Evolutionary conservation across 2,888 invertebrate genomes (phyloP).

Genomic region (Drosophila vallismaia): DNA sequence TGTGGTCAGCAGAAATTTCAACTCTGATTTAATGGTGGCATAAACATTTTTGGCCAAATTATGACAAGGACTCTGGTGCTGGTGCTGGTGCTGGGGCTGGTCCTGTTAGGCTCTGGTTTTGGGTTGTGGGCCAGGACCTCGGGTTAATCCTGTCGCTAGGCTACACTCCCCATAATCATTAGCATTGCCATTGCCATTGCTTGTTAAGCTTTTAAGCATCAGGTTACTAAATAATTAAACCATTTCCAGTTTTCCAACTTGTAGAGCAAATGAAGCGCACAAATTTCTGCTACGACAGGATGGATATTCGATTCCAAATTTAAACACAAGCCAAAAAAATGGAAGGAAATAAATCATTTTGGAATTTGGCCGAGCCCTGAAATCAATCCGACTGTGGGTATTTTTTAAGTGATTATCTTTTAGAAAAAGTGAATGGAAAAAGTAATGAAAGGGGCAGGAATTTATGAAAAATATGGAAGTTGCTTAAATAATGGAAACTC

Average conservation of each 20-base stretch:
- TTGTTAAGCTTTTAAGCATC: slow-evolving; percentile 65
- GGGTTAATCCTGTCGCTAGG: slow-evolving; percentile 21
- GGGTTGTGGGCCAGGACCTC: slow-evolving; percentile 2
- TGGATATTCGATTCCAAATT: slow-evolving; percentile 4
- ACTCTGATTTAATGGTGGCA: slow-evolving; percentile 68
- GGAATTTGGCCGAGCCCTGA: neutral
- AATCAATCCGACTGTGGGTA: neutral
- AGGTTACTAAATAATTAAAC: slow-evolving; percentile 72
- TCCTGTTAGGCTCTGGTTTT: too few relatives aligned
- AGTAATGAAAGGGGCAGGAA: too few relatives aligned
- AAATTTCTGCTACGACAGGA: neutral
- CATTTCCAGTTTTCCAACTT: slow-evolving; percentile 55
- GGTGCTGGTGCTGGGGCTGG: neutral
- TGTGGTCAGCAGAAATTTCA: slow-evolving; percentile 22
- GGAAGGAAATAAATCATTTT: neutral
- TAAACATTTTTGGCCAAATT: slow-evolving; percentile 68
- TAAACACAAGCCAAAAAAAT: neutral
- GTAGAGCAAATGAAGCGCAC: too few relatives aligned
- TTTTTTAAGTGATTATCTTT: too few relatives aligned
- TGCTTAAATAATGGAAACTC: too few relatives aligned
- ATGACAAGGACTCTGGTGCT: slow-evolving; percentile 41
- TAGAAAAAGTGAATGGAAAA: too few relatives aligned
- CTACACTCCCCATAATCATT: slow-evolving; percentile 42
- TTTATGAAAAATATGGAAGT: too few relatives aligned
- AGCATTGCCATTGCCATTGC: slow-evolving; percentile 49